These are phyloP conservation scores for Gymnothorax reevesii DNA, from an alignment of 2,797 vertebrate genomes.

Conservation along the genomic window DNA sequence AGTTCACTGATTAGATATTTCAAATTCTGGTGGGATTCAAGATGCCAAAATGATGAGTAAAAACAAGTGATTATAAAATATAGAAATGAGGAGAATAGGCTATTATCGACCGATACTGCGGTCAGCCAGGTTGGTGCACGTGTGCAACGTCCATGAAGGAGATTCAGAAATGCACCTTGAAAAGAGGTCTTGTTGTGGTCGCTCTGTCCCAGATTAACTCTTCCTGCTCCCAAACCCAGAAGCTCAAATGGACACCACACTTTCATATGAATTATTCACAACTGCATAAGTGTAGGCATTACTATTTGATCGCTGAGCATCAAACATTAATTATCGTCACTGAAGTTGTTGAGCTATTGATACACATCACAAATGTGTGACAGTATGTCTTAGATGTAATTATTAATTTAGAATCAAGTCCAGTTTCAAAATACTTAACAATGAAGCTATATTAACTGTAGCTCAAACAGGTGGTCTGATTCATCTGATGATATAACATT, in stretches of 20 bases:
- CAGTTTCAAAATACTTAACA: not conserved
- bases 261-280: not conserved
- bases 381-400: not conserved
- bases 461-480: not conserved
- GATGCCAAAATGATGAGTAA: too few relatives aligned
- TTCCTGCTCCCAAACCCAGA: not conserved
- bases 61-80: too few relatives aligned
- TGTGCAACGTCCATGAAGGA: too few relatives aligned
- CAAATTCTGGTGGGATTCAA: too few relatives aligned
- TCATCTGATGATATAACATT: not conserved
- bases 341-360: not conserved
- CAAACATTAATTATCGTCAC: not conserved
- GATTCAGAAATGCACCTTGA: too few relatives aligned
- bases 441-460: not conserved
- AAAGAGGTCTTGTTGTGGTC: too few relatives aligned
- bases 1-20: too few relatives aligned
- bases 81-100: too few relatives aligned
- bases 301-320: slow-evolving; percentile 3
- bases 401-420: not conserved
- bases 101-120: too few relatives aligned
- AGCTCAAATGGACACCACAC: not conserved
- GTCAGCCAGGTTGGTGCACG: too few relatives aligned
- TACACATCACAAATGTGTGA: not conserved
- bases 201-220: not conserved
- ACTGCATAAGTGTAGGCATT: not conserved